These are phyloP conservation scores for Sternarchorhynchus goeldii DNA, from an alignment of 2,797 vertebrate species.

Conservation along the genomic window DNA sequence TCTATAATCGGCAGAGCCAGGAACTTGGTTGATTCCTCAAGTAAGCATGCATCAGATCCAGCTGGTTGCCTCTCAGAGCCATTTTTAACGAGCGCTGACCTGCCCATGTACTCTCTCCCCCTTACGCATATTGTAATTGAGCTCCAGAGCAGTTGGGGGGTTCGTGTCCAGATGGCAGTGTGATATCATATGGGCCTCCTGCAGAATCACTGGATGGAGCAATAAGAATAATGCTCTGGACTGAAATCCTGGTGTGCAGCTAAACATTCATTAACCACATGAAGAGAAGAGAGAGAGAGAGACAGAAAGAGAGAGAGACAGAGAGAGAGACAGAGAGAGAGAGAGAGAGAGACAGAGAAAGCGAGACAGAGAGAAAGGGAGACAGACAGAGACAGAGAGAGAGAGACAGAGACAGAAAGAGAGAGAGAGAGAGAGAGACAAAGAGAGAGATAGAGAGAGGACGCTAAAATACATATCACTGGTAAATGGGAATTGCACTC, in stretches of 20 bases:
- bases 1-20: slow-evolving; percentile 48
- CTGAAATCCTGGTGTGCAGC: neutral
- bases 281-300: neutral
- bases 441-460: neutral
- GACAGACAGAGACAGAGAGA: neutral
- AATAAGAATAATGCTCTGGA: slow-evolving; percentile 18
- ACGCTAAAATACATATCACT: neutral
- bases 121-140: neutral
- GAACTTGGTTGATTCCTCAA: slow-evolving; percentile 38
- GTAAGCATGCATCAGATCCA: neutral
- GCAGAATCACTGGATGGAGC: slow-evolving; percentile 24
- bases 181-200: slow-evolving; percentile 28
- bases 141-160: slow-evolving; percentile 32
- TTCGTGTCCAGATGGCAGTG: slow-evolving; percentile 38
- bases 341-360: neutral
- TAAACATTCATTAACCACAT: slow-evolving; percentile 3
- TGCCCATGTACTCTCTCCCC: neutral
- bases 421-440: neutral
- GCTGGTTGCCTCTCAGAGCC: too few relatives aligned
- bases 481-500: neutral
- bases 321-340: slow-evolving; percentile 6
- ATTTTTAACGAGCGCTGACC: neutral
- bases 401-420: neutral
- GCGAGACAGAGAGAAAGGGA: neutral
- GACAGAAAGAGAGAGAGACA: neutral